Evolutionary conservation across 2,797 vertebrate species (phyloP), one percentile per base, ranked within the genome.

Genomic region (Thalassophryne amazonica): DNA sequence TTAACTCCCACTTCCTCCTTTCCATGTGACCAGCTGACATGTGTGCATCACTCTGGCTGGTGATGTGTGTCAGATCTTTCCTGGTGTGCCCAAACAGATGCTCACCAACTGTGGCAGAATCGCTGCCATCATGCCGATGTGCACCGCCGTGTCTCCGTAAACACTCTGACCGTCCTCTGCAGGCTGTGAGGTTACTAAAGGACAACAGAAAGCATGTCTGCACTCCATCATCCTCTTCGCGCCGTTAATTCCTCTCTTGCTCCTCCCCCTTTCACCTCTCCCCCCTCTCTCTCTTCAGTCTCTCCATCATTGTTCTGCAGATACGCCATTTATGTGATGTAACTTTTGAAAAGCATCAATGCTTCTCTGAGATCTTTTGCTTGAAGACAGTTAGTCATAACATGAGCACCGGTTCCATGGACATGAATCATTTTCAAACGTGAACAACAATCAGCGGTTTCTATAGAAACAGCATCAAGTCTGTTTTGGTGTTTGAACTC

Each of bases 261-360:
- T 56, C 17, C 55, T 50, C 70, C 56, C 70, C 69, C 70, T 45
- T 32, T n/a, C n/a, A 20, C 35, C 34, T 15, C 21, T 10, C 23
- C 15, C 7, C 24, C 25, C 30, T 35, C 34, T 12, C 41, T 39
- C 31, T 15, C 0, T 28, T 12, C 42, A 42, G 18, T 60, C 42
- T 3, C 64, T 78, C 60, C 54, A 43, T 77, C 74, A 59, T 51
- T 78, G 69, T 80, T 58, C 64, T 10, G 5, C 23, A 5, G 29
- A 42, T 25, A 68, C 54, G 8, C 46, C 50, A 18, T 23, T 36
- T 11, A 7, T 16, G 3, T 12, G 14, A 25, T 5, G 10, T 27
- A 8, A 2, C 6, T 5, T 47, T 14, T 11, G 12, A 15, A 10
- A 30, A 7, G 9, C 30, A 11, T 28, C 50, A 27, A 29, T 13